Evolutionary conservation across 2,888 invertebrate species (phyloP).

Genomic region (Lordiphosa andalusiaca): DNA sequence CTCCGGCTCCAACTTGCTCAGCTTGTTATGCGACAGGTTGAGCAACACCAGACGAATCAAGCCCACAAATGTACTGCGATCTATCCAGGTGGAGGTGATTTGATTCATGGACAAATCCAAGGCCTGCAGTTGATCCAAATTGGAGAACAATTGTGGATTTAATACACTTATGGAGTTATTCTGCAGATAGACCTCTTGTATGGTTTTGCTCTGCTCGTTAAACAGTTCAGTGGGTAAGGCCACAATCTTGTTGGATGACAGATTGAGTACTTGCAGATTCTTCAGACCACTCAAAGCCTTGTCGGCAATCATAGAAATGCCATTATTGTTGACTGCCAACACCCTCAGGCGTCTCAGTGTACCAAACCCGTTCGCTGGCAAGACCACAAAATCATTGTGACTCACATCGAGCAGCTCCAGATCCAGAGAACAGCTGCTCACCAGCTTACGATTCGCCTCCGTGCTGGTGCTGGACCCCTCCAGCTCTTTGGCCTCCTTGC

Average conservation of each 20-base stretch:
- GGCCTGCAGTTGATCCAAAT: slow-evolving; percentile 89
- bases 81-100: slow-evolving; percentile 92
- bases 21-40: slow-evolving; percentile 91
- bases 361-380: slow-evolving; percentile 91
- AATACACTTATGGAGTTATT: slow-evolving; percentile 94
- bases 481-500: slow-evolving; percentile 56
- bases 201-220: slow-evolving; percentile 87
- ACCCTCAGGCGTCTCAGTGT: slow-evolving; percentile 88
- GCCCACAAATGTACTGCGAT: slow-evolving; percentile 91
- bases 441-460: slow-evolving; percentile 20
- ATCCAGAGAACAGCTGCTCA: slow-evolving; percentile 85
- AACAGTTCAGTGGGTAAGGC: slow-evolving; percentile 93
- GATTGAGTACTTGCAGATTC: slow-evolving; percentile 90
- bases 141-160: slow-evolving; percentile 92
- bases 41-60: slow-evolving; percentile 92
- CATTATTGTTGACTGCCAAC: slow-evolving; percentile 92
- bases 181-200: slow-evolving; percentile 93
- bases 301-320: slow-evolving; percentile 93
- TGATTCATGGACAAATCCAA: slow-evolving; percentile 93
- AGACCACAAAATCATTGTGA: slow-evolving; percentile 90
- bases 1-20: slow-evolving; percentile 89
- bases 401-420: slow-evolving; percentile 92
- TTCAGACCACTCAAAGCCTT: slow-evolving; percentile 90
- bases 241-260: slow-evolving; percentile 94
- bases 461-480: slow-evolving; percentile 40